Percentiles rank a stretch among this genome's conserved stretches.
phyloP scores from a whole-genome alignment of 2,888 invertebrate genomes.

The Scaeva pyrastri region DNA sequence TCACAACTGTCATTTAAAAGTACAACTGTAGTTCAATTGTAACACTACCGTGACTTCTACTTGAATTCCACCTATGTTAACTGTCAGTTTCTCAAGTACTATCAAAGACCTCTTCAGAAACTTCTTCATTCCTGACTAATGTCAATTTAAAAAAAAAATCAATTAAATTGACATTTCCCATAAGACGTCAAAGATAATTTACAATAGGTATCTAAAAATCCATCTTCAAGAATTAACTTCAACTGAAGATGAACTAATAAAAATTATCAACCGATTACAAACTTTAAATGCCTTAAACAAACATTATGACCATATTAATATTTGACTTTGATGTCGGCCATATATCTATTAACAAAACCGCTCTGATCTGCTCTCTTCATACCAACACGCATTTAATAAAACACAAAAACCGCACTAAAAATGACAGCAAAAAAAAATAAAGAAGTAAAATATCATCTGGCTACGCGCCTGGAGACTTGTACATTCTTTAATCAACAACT shows the following conservation, averaged over 20 bases:
- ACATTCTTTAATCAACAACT: slow-evolving; percentile 47
- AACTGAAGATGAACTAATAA: slow-evolving; percentile 17
- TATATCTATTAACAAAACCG: background rate
- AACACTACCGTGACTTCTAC: too few relatives aligned
- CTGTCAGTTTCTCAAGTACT: too few relatives aligned
- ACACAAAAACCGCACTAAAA: background rate
- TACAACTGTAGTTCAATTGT: too few relatives aligned
- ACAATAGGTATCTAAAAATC: background rate
- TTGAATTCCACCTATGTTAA: too few relatives aligned
- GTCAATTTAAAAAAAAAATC: too few relatives aligned
- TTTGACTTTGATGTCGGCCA: slow-evolving; percentile 1
- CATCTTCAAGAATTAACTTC: slow-evolving; percentile 6
- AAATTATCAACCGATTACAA: slow-evolving; percentile 28
- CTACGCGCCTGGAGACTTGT: slow-evolving; percentile 42
- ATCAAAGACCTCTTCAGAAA: too few relatives aligned
- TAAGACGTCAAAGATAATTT: too few relatives aligned
- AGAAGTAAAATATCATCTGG: slow-evolving; percentile 11
- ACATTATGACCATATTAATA: slow-evolving; percentile 18
- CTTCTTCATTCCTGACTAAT: too few relatives aligned
- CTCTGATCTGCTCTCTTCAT: slow-evolving; percentile 19
- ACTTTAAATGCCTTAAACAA: slow-evolving; percentile 9
- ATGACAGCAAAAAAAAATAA: background rate
- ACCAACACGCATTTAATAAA: background rate
- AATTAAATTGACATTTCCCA: too few relatives aligned
- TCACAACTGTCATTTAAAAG: too few relatives aligned